Percentiles rank a stretch among this genome's conserved stretches.
phyloP scores from a whole-genome alignment of 2,797 vertebrate genomes.

The Rhadinocentrus ornatus region DNA sequence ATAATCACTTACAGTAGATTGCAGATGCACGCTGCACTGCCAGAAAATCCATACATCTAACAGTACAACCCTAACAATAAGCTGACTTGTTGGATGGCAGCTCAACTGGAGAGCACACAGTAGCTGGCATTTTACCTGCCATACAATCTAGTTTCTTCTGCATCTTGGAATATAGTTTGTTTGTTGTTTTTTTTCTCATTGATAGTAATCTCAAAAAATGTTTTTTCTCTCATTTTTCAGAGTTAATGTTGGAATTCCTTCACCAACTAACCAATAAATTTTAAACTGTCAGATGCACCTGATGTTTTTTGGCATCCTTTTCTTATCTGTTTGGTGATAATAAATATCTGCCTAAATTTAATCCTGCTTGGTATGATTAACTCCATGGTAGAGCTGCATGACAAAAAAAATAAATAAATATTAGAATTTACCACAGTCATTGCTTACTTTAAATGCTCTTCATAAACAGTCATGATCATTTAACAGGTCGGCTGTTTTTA shows the following conservation, averaged over 20 bases:
- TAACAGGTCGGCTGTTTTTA: conserved; percentile 18
- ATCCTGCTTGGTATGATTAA: conserved; percentile 51
- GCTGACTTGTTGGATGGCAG: not conserved
- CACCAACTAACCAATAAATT: conserved; percentile 2
- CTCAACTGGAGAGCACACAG: conserved; percentile 6
- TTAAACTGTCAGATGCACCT: conserved; percentile 15
- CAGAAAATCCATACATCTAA: conserved; percentile 13
- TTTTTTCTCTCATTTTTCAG: not conserved
- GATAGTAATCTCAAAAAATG: conserved; percentile 26
- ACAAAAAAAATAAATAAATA: conserved; percentile 63
- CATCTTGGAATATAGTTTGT: no score
- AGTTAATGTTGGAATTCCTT: conserved; percentile 4
- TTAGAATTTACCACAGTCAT: conserved; percentile 41
- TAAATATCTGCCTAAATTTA: conserved; percentile 29
- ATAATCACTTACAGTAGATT: not conserved
- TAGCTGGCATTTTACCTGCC: not conserved
- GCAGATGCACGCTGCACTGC: not conserved
- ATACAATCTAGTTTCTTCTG: not conserved
- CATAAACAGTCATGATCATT: conserved; percentile 39
- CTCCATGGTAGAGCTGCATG: conserved; percentile 18
- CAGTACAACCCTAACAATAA: not conserved
- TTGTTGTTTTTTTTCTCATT: not conserved
- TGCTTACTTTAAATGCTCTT: conserved; percentile 45
- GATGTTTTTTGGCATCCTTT: conserved; percentile 40
- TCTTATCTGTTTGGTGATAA: conserved; percentile 44